Base-by-base conservation (phyloP, 1,140 invertebrate species). In the Eriosoma lanigerum region DNA sequence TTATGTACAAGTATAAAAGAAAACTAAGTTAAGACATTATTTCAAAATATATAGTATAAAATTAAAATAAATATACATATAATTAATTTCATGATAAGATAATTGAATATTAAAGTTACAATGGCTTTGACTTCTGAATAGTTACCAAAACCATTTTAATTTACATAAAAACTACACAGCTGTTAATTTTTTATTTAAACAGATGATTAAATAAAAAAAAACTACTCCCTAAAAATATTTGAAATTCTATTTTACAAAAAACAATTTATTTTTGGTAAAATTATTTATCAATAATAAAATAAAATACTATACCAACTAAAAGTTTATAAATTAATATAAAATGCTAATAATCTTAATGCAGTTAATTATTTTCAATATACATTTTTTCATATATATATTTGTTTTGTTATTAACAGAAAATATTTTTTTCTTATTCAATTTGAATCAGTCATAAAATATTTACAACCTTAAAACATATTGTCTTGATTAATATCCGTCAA, bases 41-140 rank as follows among this genome's bases (percentile, higher is more conserved):
- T 72, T 72, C 26, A 52, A 72, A 72, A 52, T 72, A 52, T 72
- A 52, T 50, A 68, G 68, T 72, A 72, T 72, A 72, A 72, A 72
- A 72, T 72, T 72, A 72, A 52, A 52, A 72, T 72, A 50, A 72
- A 50, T 29, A 72, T 72, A 72, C 29, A 72, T 24, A 72, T 32
- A 72, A 72, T 46, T 72, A 24, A 72, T 32, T 72, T 46, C 48
- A 52, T 72, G n/a, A 17, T 68, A 68, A 68, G 21, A 62, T 62
- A 26, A 72, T 17, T 72, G 21, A n/a, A 50, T 32, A n/a, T 68
- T 26, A 17, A 68, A 68, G 24, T 68, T 19, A 62, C 44, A 52
- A 52, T n/a, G 48, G 46, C 4, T 72, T 72, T 72, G 68, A 29
- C 8, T 72, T 50, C 26, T 2, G 8, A 70, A n/a, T 50, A 72